phyloP scores from a whole-genome alignment of 2,113 vertebrate species.

The Phodopus roborovskii region DNA sequence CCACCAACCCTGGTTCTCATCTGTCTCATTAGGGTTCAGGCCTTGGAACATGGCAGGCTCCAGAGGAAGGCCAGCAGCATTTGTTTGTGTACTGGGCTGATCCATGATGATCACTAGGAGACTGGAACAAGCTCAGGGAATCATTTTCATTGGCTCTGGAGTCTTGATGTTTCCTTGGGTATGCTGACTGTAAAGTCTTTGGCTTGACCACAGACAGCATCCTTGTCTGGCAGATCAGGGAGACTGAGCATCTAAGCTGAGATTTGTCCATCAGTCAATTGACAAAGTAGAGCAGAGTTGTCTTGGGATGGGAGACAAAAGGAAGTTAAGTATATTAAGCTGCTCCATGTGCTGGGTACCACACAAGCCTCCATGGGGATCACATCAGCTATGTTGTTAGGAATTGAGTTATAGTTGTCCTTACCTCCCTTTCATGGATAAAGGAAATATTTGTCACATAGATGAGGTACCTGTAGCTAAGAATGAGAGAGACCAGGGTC shows the following conservation, averaged over 20 bases:
- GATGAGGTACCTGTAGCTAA: neutral
- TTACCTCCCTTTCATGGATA: neutral
- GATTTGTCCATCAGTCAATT: conserved; percentile 3
- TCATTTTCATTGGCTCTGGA: neutral
- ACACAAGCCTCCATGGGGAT: neutral
- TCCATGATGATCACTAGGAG: neutral
- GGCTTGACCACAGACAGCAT: neutral
- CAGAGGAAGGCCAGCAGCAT: neutral
- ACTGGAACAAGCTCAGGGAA: neutral
- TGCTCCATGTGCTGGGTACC: neutral
- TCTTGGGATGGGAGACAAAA: neutral
- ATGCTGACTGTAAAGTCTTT: neutral
- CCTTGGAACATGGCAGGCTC: neutral
- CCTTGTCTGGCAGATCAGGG: neutral
- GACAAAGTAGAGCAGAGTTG: conserved; percentile 11
- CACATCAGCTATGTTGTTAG: neutral
- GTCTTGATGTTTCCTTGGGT: neutral
- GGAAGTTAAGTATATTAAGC: neutral
- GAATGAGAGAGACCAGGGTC: neutral
- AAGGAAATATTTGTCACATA: neutral
- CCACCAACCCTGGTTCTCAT: neutral
- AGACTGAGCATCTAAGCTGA: neutral
- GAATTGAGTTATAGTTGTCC: neutral
- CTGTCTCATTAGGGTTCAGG: neutral
- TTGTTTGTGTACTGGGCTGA: conserved; percentile 26